Conservation (phyloP, 2,888 invertebrate species). For the Eristalis intricaria region DNA sequence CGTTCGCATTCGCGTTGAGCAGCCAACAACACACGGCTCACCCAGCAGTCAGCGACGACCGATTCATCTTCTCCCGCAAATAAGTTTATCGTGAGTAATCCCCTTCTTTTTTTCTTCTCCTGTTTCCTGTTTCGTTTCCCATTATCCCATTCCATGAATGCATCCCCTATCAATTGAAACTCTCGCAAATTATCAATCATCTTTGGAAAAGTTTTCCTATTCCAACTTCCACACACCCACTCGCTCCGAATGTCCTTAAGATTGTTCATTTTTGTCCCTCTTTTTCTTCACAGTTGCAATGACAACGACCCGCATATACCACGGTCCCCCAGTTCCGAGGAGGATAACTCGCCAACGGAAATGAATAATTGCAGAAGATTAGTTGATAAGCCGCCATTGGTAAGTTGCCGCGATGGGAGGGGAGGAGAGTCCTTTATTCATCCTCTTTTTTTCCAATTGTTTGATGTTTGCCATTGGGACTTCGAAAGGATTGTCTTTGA, state of each 20-base stretch:
- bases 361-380: slow-evolving; percentile 92
- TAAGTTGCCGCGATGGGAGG: slow-evolving; percentile 72
- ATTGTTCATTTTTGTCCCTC: not conserved
- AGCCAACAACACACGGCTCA: slow-evolving; percentile 74
- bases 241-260: not conserved
- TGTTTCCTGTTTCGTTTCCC: not conserved
- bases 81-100: slow-evolving; percentile 76
- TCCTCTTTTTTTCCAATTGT: not conserved
- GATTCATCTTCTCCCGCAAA: slow-evolving; percentile 74
- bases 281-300: slow-evolving; percentile 68
- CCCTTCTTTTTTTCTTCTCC: slow-evolving; percentile 1
- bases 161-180: slow-evolving; percentile 64
- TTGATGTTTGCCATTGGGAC: not conserved
- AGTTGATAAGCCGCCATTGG: slow-evolving; percentile 90
- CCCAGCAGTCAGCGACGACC: slow-evolving; percentile 72
- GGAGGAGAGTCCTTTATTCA: not conserved
- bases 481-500: not conserved
- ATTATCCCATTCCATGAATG: slow-evolving; percentile 1
- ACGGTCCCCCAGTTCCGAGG: slow-evolving; percentile 87
- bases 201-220: slow-evolving; percentile 50
- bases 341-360: slow-evolving; percentile 93
- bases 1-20: slow-evolving; percentile 79
- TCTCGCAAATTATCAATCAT: slow-evolving; percentile 71
- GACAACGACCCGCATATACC: slow-evolving; percentile 74
- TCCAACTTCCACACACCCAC: not conserved